A percentile compares a stretch with the other conserved stretches of the same genome.
These are phyloP conservation scores for Batillaria attramentaria DNA, from an alignment of 1,140 invertebrate species.

Conservation along the genomic window DNA sequence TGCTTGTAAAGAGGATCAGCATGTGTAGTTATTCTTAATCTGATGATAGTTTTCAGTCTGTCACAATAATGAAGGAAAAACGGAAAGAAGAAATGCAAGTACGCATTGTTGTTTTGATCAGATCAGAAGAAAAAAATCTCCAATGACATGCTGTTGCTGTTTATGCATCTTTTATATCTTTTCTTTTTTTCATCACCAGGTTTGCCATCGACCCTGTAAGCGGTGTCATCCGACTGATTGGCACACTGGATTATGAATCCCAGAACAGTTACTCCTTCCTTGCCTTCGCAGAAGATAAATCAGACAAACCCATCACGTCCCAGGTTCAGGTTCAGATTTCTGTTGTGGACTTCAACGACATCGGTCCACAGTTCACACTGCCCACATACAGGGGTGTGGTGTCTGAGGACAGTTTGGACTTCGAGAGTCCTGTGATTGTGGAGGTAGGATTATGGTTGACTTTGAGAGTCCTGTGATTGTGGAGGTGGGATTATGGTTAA, in stretches of 20 bases:
- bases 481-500: too few species aligned
- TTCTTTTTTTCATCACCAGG: constrained; percentile 55
- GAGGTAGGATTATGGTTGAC: constrained; percentile 47
- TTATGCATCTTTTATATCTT: not conserved
- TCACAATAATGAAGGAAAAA: too few species aligned
- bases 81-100: too few species aligned
- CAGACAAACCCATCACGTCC: constrained; percentile 81
- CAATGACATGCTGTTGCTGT: too few species aligned
- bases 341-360: constrained; percentile 78
- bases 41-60: too few species aligned
- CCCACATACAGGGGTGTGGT: constrained; percentile 40
- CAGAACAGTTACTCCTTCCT: constrained; percentile 85
- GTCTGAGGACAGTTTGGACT: constrained; percentile 29
- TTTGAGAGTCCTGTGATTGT: too few species aligned
- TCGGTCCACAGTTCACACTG: constrained; percentile 44
- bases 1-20: too few species aligned
- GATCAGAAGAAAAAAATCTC: too few species aligned
- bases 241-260: constrained; percentile 86
- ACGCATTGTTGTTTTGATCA: too few species aligned
- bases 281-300: constrained; percentile 86
- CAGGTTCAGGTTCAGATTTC: constrained; percentile 88
- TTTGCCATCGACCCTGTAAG: constrained; percentile 80
- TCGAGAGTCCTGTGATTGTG: constrained; percentile 44
- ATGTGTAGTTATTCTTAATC: too few species aligned
- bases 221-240: constrained; percentile 36